A percentile compares a stretch with the other conserved stretches of the same genome.
Evolutionary conservation across 2,888 invertebrate genomes (phyloP).

Genomic region (Leptogaster cylindrica): DNA sequence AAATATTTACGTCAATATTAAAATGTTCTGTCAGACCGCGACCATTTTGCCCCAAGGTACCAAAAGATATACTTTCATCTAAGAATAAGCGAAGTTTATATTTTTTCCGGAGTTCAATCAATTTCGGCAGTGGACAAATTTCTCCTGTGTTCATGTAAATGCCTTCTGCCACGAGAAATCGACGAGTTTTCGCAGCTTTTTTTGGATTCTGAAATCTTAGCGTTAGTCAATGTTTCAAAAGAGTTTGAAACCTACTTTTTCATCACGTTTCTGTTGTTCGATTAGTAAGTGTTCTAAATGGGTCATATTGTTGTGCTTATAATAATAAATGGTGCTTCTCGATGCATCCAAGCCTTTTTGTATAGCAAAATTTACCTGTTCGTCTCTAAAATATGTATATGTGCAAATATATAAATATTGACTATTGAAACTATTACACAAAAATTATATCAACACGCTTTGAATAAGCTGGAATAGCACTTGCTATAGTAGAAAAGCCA

Average conservation of each 20-base stretch:
- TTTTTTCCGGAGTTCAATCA: constrained; percentile 81
- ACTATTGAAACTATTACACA: constrained; percentile 67
- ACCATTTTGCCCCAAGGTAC: constrained; percentile 81
- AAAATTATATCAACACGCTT: constrained; percentile 90
- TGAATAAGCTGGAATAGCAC: constrained; percentile 94
- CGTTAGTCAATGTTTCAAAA: no score
- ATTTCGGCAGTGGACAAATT: constrained; percentile 82
- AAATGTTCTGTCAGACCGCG: constrained; percentile 90
- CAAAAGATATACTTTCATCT: constrained; percentile 92
- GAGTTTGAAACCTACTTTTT: constrained; percentile 56
- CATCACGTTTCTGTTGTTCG: constrained; percentile 64
- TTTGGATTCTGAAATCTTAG: constrained; percentile 71
- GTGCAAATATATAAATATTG: no score
- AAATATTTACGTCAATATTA: constrained; percentile 70
- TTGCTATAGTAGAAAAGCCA: constrained; percentile 92
- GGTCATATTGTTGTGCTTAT: constrained; percentile 86
- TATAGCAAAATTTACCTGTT: constrained; percentile 84
- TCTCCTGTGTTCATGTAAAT: constrained; percentile 91
- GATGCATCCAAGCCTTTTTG: constrained; percentile 93
- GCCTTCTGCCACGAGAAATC: constrained; percentile 90
- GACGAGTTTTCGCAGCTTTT: constrained; percentile 65
- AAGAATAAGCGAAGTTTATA: constrained; percentile 91
- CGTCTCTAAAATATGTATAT: constrained; percentile 70
- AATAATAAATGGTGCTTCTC: constrained; percentile 79
- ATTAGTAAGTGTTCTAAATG: constrained; percentile 79